phyloP scores from a whole-genome alignment of 2,113 vertebrate species.

The Bufo gargarizans region DNA sequence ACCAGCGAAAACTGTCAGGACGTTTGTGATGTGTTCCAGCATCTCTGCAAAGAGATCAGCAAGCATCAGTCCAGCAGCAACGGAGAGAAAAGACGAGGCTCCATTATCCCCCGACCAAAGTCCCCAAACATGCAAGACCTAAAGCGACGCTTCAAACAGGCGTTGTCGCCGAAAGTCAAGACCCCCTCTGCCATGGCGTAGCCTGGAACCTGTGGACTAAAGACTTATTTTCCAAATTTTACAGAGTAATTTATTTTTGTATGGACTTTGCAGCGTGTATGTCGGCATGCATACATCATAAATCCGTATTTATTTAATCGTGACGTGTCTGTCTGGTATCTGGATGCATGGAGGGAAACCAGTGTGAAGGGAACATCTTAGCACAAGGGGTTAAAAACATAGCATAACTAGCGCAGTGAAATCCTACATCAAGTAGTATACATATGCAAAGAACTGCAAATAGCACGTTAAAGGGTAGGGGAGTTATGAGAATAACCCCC shows the following conservation, averaged over 20 bases:
- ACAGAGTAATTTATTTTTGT: conserved; percentile 79
- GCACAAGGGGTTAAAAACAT: background rate
- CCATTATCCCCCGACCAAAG: conserved; percentile 76
- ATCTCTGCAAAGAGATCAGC: conserved; percentile 79
- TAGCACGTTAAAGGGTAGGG: too few relatives aligned
- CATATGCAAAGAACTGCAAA: too few relatives aligned
- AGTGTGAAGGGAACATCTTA: background rate
- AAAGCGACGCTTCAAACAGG: conserved; percentile 83
- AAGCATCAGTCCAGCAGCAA: conserved; percentile 65
- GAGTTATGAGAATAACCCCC: too few relatives aligned
- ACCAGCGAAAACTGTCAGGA: conserved; percentile 79
- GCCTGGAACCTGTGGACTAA: conserved; percentile 27
- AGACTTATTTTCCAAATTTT: conserved; percentile 28
- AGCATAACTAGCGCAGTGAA: background rate
- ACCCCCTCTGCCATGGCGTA: conserved; percentile 36
- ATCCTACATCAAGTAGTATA: background rate
- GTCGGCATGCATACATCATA: conserved; percentile 1
- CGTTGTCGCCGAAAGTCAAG: conserved; percentile 78
- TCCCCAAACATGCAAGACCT: conserved; percentile 85
- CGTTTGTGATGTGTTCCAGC: conserved; percentile 77
- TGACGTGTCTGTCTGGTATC: background rate
- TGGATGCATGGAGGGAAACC: too few relatives aligned
- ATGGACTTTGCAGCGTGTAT: conserved; percentile 64
- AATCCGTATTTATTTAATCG: conserved; percentile 23
- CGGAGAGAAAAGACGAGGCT: conserved; percentile 67